Conservation (phyloP, 1,140 invertebrate species). For the Tachypleus tridentatus region DNA sequence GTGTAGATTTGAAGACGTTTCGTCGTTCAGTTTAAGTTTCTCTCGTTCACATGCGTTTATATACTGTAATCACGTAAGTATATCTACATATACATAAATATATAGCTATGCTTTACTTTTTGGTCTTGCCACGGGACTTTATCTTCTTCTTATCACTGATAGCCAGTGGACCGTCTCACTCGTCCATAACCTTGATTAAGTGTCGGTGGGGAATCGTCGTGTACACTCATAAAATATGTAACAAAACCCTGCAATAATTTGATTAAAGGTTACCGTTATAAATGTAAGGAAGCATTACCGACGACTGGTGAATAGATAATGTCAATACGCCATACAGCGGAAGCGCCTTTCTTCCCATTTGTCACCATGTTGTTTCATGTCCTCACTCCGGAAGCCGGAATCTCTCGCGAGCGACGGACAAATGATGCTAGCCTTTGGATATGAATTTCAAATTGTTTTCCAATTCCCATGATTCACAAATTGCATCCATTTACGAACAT, state of each 20-base stretch:
- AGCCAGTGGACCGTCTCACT: no score
- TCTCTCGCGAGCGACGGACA: constrained; percentile 5
- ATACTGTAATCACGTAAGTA: no score
- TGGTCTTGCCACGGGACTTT: no score
- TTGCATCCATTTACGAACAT: constrained; percentile 21
- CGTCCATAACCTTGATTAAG: no score
- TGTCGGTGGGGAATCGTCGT: neutral
- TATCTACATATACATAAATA: no score
- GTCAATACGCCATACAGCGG: neutral
- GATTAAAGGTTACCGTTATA: constrained; percentile 3
- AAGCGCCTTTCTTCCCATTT: neutral
- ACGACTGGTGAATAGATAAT: neutral
- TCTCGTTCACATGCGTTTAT: no score
- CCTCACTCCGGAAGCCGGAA: neutral
- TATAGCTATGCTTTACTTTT: no score
- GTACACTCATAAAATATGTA: constrained; percentile 3
- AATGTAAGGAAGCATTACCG: constrained; percentile 1
- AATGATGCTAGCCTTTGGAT: constrained; percentile 18
- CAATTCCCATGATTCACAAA: constrained; percentile 21
- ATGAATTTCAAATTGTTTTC: constrained; percentile 24
- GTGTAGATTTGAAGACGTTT: no score
- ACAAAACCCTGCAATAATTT: constrained; percentile 2
- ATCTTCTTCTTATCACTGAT: no score
- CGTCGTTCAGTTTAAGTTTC: no score
- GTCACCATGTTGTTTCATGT: neutral